Conservation (phyloP, 2,888 invertebrate genomes). For the Volucella zonaria region DNA sequence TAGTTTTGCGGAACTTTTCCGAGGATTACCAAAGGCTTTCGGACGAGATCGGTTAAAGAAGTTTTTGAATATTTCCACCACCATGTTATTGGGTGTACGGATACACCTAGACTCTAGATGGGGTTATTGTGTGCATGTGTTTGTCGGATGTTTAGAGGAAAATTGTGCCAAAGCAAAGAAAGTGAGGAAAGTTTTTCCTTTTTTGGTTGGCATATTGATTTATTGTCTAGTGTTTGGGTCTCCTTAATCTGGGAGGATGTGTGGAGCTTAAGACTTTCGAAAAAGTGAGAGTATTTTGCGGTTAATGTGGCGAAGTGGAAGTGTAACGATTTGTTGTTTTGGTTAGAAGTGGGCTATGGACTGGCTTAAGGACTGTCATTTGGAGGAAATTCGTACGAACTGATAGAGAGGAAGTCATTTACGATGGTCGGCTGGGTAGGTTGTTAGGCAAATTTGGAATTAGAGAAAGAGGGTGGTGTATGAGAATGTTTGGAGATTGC, state of each 20-base stretch:
- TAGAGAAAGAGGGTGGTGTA: no score
- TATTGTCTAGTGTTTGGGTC: constrained; percentile 67
- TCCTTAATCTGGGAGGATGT: constrained; percentile 52
- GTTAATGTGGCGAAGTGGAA: constrained; percentile 63
- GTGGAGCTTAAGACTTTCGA: constrained; percentile 37
- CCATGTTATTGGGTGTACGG: not conserved
- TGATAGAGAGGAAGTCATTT: no score
- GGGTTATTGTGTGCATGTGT: constrained; percentile 8
- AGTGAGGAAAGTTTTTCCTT: constrained; percentile 57
- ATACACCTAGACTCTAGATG: not conserved
- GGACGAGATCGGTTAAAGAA: constrained; percentile 54
- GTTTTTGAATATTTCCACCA: constrained; percentile 57
- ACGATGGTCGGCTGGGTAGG: no score
- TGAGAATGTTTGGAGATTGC: no score
- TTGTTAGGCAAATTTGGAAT: no score
- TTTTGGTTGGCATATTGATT: constrained; percentile 67
- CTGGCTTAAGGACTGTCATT: constrained; percentile 21
- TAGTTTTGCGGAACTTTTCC: constrained; percentile 59
- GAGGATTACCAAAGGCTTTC: constrained; percentile 68
- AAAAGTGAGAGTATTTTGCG: constrained; percentile 66
- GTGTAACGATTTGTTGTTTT: constrained; percentile 57
- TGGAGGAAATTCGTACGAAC: not conserved
- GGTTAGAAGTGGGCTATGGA: not conserved
- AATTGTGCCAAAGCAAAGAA: constrained; percentile 23
- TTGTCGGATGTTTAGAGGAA: constrained; percentile 24